Conservation (phyloP, 2,888 invertebrate genomes). For the Aquatica leii region DNA sequence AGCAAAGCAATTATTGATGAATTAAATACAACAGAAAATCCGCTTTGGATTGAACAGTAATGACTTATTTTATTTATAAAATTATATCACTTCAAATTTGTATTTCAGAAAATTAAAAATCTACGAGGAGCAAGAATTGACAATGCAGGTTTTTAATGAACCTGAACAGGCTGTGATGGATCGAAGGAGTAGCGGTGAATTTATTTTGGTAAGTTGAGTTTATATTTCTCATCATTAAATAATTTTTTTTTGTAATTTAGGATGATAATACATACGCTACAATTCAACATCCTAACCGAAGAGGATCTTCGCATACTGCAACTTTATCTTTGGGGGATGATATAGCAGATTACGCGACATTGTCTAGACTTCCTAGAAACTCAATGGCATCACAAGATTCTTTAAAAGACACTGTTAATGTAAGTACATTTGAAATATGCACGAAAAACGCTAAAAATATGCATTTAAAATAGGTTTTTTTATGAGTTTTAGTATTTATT, state of each 20-base stretch:
- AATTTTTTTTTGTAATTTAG: conserved; percentile 64
- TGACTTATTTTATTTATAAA: background rate
- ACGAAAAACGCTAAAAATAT: too few species aligned
- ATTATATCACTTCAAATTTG: conserved; percentile 4
- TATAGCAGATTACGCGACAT: conserved; percentile 72
- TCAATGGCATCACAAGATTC: conserved; percentile 63
- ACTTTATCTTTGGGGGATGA: conserved; percentile 61
- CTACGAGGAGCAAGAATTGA: conserved; percentile 91
- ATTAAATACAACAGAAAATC: conserved; percentile 89
- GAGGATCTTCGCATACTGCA: conserved; percentile 61
- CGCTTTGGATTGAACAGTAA: conserved; percentile 90
- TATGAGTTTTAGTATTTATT: too few species aligned
- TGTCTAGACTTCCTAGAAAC: conserved; percentile 62
- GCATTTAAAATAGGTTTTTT: too few species aligned
- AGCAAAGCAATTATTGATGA: conserved; percentile 86
- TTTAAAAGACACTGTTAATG: conserved; percentile 65
- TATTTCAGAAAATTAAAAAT: conserved; percentile 77
- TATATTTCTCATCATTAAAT: too few species aligned
- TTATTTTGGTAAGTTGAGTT: conserved; percentile 58
- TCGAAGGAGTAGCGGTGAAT: conserved; percentile 63
- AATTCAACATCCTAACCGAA: conserved; percentile 71
- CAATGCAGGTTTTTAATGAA: conserved; percentile 91
- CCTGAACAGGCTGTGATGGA: conserved; percentile 66
- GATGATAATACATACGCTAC: conserved; percentile 83
- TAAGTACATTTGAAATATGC: conserved; percentile 51